phyloP scores from a whole-genome alignment of 2,113 vertebrate species.

The Callionymus lyra region DNA sequence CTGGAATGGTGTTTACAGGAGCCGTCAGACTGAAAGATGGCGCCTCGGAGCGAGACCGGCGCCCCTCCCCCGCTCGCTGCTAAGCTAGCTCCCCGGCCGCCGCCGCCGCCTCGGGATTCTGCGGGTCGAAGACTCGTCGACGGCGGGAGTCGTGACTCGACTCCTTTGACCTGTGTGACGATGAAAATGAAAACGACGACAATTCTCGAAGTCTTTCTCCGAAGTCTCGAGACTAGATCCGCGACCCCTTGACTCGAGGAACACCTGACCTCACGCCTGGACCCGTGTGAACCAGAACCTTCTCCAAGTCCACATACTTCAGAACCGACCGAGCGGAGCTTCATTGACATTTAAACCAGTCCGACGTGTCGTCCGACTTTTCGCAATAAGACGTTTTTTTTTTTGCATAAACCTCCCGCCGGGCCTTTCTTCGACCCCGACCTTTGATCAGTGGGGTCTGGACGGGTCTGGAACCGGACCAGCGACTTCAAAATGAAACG shows the following conservation, averaged over 20 bases:
- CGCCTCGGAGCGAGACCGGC: constrained; percentile 4
- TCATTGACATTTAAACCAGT: constrained; percentile 58
- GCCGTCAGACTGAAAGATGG: constrained; percentile 75
- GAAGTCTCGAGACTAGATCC: no score
- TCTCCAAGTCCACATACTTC: constrained; percentile 42
- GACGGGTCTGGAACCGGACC: constrained; percentile 65
- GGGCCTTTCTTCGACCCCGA: constrained; percentile 57
- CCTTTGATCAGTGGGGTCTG: constrained; percentile 71
- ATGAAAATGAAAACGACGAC: no score
- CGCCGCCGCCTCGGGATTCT: constrained; percentile 32
- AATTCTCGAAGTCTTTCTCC: no score
- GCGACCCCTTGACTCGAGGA: constrained; percentile 8
- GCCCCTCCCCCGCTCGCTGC: constrained; percentile 9
- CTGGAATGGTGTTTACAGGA: constrained; percentile 74
- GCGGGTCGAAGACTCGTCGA: no score
- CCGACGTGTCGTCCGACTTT: constrained; percentile 37
- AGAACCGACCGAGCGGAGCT: constrained; percentile 50
- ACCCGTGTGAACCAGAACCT: constrained; percentile 1
- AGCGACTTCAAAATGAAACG: constrained; percentile 70
- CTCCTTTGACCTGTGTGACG: not conserved
- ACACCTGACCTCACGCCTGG: no score
- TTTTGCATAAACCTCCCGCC: constrained; percentile 59
- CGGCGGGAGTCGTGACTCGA: no score
- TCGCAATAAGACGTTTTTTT: constrained; percentile 38
- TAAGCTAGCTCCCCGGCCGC: constrained; percentile 16